Base-by-base conservation (phyloP, 1,140 invertebrate species). In the Brachionus calyciflorus region DNA sequence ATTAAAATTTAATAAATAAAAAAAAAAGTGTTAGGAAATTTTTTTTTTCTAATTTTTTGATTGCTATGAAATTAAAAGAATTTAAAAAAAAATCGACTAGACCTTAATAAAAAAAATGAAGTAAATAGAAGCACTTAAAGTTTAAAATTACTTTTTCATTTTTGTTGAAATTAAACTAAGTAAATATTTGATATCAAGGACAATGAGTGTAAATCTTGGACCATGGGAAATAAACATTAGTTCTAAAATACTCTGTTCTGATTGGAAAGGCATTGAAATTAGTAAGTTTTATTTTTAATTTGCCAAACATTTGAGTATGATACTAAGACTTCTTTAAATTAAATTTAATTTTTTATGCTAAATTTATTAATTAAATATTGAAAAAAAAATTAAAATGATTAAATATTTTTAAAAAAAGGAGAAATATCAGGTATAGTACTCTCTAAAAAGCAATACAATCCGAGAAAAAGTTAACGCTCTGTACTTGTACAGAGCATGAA, bases 81-180 rank as follows among this genome's bases (percentile, higher is more conserved):
- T n/a, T n/a, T 51, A 7, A 51, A 55, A 55, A 28, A 1, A 28
- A 28, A 14, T 26, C 28, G 21, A 14, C 24, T 55, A 55, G 24
- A 51, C 5, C 3, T 24, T 24, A 9, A n/a, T n/a, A n/a, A n/a
- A n/a, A n/a, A n/a, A n/a, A n/a, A n/a, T n/a, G n/a, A n/a, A n/a
- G n/a, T n/a, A n/a, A n/a, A n/a, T n/a, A n/a, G 55, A 60, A 60
- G 55, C 37, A 57, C 7, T 57, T 57, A 30, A 57, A 57, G 53
- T 14, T 10, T 12, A 30, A 28, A 12, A 30, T 57, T 53, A 3
- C 26, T 5, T 3, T 4, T 2, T 24, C 1, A 5, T 24, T 9
- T 37, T 9, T 60, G 4, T 17, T 0, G 12, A 37, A n/a, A 3
- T n/a, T 60, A 33, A 14, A 17, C 24, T 65, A 24, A 14, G n/a